Evolutionary conservation across 1,140 invertebrate species (phyloP), one percentile per base, ranked within the genome.

Genomic region (Bombus haemorrhoidalis): DNA sequence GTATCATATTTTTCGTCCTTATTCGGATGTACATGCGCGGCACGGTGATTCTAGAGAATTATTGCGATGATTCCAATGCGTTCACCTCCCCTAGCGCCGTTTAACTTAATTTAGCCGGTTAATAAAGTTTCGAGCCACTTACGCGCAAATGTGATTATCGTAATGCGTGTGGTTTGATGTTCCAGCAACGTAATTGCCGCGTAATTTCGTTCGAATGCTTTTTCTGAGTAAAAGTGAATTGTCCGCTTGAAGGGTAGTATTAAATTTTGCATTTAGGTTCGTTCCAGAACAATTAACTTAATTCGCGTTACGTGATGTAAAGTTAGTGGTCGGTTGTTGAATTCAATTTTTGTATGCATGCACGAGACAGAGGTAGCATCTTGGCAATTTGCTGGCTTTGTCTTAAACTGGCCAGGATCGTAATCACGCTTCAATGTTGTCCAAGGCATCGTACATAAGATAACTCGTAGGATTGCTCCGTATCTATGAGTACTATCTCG

Each of bases 401-500:
- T 86, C 81, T 81, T n/a, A 59, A 88, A n/a, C 66, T 18, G 43
- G 68, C 22, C 57, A 15, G 73, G 74, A 69, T 83, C 81, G 76
- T 57, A 69, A 83, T 83, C 81, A 39, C 41, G 81, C 25, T 76
- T 57, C 59, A 8, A 47, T 68, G 41, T 37, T 68, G 47, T 69
- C 37, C 62, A 86, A 88, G 89, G 83, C 72, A 77, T 90, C 91
- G 87, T 90, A 90, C 87, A 81, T 90, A 87, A 92, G 91, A 93
- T 93, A 92, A 90, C 88, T 92, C 86, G 74, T 57, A 73, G 75
- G 88, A 53, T 53, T 86, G 90, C 80, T 85, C 85, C 57, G 83
- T 92, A 93, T 92, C 92, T 92, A 78, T 81, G 90, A 92, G 89
- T 91, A 93, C 92, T 92, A 93, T 93, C 92, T 93, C 83, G 59